These are phyloP conservation scores for Zaprionus kolodkinae DNA, from an alignment of 1,140 invertebrate genomes.

Conservation along the genomic window DNA sequence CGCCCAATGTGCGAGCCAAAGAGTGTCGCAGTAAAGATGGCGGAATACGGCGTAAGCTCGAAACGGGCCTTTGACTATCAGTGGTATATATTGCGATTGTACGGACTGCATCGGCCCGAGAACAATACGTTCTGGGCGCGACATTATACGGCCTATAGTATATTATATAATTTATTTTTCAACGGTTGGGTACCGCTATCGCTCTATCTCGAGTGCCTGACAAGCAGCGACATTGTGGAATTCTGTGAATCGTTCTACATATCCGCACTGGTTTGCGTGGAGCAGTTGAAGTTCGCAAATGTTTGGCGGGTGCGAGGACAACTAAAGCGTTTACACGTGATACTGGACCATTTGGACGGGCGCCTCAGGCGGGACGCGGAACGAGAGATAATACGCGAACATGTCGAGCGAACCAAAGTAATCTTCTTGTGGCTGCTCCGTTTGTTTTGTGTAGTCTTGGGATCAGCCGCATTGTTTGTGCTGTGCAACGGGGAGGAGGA, in stretches of 20 bases:
- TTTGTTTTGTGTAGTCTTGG: not conserved
- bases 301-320: slow-evolving; percentile 17
- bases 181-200: slow-evolving; percentile 7
- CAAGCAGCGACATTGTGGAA: slow-evolving; percentile 22
- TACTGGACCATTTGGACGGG: slow-evolving; percentile 49
- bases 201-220: slow-evolving; percentile 32
- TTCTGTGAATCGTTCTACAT: slow-evolving; percentile 62
- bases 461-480: not conserved
- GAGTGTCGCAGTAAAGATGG: slow-evolving; percentile 13
- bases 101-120: slow-evolving; percentile 46
- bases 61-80: slow-evolving; percentile 48
- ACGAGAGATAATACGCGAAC: slow-evolving; percentile 8
- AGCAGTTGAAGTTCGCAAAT: slow-evolving; percentile 53
- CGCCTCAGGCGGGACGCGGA: slow-evolving; percentile 32
- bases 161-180: not conserved
- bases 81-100: slow-evolving; percentile 55
- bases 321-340: slow-evolving; percentile 23
- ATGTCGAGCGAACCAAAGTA: not conserved
- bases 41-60: slow-evolving; percentile 31
- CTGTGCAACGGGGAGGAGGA: not conserved
- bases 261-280: slow-evolving; percentile 21
- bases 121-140: slow-evolving; percentile 20
- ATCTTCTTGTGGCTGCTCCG: not conserved
- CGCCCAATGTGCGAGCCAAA: not conserved
- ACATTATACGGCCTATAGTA: slow-evolving; percentile 49